phyloP scores from a whole-genome alignment of 2,113 vertebrate species.

The Sinocyclocheilus anophthalmus region DNA sequence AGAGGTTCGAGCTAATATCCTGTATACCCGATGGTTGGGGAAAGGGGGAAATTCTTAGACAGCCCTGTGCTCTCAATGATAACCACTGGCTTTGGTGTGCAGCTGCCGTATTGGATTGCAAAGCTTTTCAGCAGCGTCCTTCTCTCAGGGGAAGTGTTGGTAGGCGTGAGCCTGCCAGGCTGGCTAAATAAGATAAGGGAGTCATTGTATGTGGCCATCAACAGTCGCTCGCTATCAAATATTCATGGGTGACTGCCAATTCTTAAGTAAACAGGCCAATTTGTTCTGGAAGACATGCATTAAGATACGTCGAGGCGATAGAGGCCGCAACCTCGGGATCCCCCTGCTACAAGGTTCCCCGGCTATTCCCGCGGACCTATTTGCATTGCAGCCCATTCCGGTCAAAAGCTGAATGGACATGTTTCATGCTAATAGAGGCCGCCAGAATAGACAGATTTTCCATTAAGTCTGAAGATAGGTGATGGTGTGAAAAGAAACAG shows the following conservation, averaged over 20 bases:
- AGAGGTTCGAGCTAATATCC: slow-evolving; percentile 74
- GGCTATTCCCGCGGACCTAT: slow-evolving; percentile 55
- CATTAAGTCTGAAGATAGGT: slow-evolving; percentile 54
- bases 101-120: slow-evolving; percentile 34
- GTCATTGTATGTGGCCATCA: slow-evolving; percentile 71
- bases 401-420: slow-evolving; percentile 21
- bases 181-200: slow-evolving; percentile 79
- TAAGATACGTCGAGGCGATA: slow-evolving; percentile 74
- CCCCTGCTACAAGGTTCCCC: slow-evolving; percentile 16
- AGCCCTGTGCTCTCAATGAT: slow-evolving; percentile 12
- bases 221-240: slow-evolving; percentile 72
- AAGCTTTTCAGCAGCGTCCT: slow-evolving; percentile 17
- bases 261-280: slow-evolving; percentile 81
- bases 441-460: slow-evolving; percentile 13
- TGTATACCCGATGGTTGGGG: slow-evolving; percentile 63
- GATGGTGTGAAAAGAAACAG: slow-evolving; percentile 28
- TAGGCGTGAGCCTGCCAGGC: slow-evolving; percentile 64
- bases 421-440: slow-evolving; percentile 55
- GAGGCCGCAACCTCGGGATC: slow-evolving; percentile 56
- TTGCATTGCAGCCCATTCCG: not conserved
- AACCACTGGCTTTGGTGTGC: slow-evolving; percentile 23
- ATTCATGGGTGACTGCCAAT: slow-evolving; percentile 76
- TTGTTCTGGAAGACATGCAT: slow-evolving; percentile 76
- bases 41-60: slow-evolving; percentile 53
- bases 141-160: slow-evolving; percentile 28